These are phyloP conservation scores for Pardosa pseudoannulata DNA, from an alignment of 2,888 invertebrate genomes.

Conservation along the genomic window DNA sequence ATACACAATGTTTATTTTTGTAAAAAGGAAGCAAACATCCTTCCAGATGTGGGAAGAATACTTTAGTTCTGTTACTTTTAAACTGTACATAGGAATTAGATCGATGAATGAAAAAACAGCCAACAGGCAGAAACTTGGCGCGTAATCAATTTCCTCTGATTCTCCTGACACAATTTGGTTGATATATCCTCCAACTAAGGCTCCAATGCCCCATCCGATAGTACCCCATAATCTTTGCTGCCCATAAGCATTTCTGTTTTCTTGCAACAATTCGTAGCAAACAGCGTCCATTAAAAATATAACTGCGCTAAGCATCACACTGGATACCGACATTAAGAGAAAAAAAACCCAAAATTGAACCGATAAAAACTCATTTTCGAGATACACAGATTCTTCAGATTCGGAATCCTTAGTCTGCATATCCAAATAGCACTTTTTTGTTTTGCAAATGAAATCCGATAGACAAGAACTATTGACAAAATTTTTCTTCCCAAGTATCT, in stretches of 20 bases:
- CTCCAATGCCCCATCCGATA: constrained; percentile 89
- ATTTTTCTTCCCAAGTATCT: background rate
- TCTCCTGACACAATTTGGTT: constrained; percentile 81
- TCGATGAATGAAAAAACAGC: constrained; percentile 38
- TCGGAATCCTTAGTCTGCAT: background rate
- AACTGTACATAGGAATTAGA: constrained; percentile 33
- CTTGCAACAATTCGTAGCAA: constrained; percentile 89
- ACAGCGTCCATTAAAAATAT: constrained; percentile 93
- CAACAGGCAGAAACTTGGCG: constrained; percentile 62
- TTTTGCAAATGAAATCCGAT: background rate
- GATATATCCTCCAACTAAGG: constrained; percentile 86
- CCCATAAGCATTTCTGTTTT: constrained; percentile 86
- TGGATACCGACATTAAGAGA: constrained; percentile 85
- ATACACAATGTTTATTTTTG: background rate
- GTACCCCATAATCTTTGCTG: constrained; percentile 92
- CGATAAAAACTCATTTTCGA: constrained; percentile 34
- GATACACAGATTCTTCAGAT: background rate
- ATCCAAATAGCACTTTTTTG: background rate
- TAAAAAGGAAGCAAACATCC: constrained; percentile 46
- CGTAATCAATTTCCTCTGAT: constrained; percentile 31
- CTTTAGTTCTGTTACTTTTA: constrained; percentile 38
- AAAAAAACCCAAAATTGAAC: constrained; percentile 87
- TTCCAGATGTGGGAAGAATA: constrained; percentile 62
- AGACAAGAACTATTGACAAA: background rate
- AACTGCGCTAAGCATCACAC: constrained; percentile 90